Evolutionary conservation across 2,888 invertebrate species (phyloP).

Genomic region (Pseudococcus jackbeardsleyi): DNA sequence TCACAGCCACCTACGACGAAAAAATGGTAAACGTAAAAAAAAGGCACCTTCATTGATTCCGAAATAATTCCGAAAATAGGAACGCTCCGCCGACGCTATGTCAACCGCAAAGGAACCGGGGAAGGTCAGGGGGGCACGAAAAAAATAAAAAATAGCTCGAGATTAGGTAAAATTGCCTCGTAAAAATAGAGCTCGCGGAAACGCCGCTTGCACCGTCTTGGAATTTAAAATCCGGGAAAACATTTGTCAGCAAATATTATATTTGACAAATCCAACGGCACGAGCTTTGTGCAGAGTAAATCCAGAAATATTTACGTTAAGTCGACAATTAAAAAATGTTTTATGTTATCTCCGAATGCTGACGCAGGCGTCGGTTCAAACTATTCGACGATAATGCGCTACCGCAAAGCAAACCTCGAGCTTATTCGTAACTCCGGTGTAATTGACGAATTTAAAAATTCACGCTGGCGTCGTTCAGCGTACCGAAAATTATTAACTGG

Average conservation of each 20-base stretch:
- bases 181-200: neutral
- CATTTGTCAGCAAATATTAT: slow-evolving; percentile 49
- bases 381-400: neutral
- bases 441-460: neutral
- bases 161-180: slow-evolving; percentile 49
- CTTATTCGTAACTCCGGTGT: neutral
- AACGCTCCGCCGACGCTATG: neutral
- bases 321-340: slow-evolving; percentile 43
- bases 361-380: neutral
- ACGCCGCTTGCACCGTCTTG: neutral
- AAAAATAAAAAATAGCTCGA: slow-evolving; percentile 44
- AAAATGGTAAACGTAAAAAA: no score
- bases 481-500: neutral
- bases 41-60: no score
- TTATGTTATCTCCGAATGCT: neutral
- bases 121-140: neutral
- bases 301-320: slow-evolving; percentile 31
- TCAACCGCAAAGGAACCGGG: neutral
- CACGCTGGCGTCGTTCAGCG: neutral
- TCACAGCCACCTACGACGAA: no score
- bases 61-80: neutral
- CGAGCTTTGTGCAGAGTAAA: slow-evolving; percentile 28
- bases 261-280: slow-evolving; percentile 31
- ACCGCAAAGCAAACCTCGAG: neutral
- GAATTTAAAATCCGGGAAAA: slow-evolving; percentile 47